Evolutionary conservation across 2,888 invertebrate genomes (phyloP), one percentile per base, ranked within the genome.

Genomic region (Nomada ferruginata): DNA sequence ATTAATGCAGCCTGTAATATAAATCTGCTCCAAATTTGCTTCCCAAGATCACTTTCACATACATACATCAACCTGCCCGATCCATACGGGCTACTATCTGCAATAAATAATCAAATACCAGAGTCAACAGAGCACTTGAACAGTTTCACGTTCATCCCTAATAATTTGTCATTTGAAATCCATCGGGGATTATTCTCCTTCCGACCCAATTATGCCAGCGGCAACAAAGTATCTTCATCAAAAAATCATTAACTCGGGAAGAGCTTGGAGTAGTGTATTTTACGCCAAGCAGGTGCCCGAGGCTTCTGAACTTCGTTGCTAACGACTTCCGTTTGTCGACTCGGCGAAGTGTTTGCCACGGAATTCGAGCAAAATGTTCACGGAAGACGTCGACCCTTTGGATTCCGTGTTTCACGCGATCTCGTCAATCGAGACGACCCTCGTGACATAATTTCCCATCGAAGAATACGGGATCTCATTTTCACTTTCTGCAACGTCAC

Each of bases 371-470:
- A n/a, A 15, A 66, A 42, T 66, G 53, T 55, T 53, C 53, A 36
- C 64, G 42, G 57, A n/a, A 57, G 50, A 52, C 65, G 36, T 18
- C 47, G 20, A 1, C 29, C 50, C 47, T 20, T 57, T 23, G 42
- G 42, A 55, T 55, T 42, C 20, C 44, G 50, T 29, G 74, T 55
- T 63, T 20, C 50, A 29, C 26, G 9, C 36, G 50, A 65, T 53
- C 53, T 15, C 44, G 60, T 42, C 61, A 68, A 47, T 63, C 61
- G 74, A 57, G 42, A 26, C 47, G n/a, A 57, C 53, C 55, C 23
- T 55, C 50, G 61, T 50, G 68, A 78, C 78, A 78, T 78, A 78
- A 78, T 78, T 78, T 78, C 55, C 60, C 66, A 55, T 57, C 74
- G 66, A 63, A 55, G 66, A 66, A 68, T 66, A 36, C 66, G 53